Evolutionary conservation across 2,113 vertebrate species (phyloP), one percentile per base, ranked within the genome.

Genomic region (rat (Rattus norvegicus)): DNA sequence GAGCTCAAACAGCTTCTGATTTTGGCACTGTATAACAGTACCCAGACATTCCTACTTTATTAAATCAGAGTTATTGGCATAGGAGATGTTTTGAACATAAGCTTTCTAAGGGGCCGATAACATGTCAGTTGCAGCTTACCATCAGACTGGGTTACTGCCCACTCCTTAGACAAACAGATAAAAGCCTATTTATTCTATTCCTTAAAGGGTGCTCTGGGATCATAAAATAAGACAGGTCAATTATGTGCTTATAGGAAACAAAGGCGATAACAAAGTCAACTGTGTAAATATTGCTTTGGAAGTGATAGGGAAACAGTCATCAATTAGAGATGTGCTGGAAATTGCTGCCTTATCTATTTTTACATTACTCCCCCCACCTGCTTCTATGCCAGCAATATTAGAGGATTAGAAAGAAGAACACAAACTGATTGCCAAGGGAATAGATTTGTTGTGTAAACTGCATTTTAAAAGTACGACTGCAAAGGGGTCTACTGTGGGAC

Each of bases 11-110:
- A 88, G 80, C 47, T 17, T 89, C 59, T n/a, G 79, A 43, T 65
- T 54, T 92, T 96, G 92, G 91, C 69, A 95, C 47, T 84, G 83
- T 75, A 70, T 90, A 91, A 96, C 20, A 96, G 65, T 94, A 70
- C 19, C 81, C 96, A 97, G 47, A 90, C 73, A 96, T 97, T 93
- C 69, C 93, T 52, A 88, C 93, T 96, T 94, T 85, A 93, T 90
- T 95, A 91, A 91, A 96, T 90, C 43, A 93, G 47, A 92, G 47
- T 76, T 30, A 52, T 17, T 91, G 87, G 59, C 47, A 39, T 12
- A 52, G 24, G n/a, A 70, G 92, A 89, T 1, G 95, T 59, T 54
- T 87, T 84, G 85, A 93, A 69, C 56, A 87, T 36, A 26, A 28
- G 39, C 8, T 70, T 96, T 26, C 83, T 72, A 73, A 90, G 80